Evolutionary conservation across 2,113 vertebrate species (phyloP), one percentile per base, ranked within the genome.

Genomic region (Chaenogobius annularis): DNA sequence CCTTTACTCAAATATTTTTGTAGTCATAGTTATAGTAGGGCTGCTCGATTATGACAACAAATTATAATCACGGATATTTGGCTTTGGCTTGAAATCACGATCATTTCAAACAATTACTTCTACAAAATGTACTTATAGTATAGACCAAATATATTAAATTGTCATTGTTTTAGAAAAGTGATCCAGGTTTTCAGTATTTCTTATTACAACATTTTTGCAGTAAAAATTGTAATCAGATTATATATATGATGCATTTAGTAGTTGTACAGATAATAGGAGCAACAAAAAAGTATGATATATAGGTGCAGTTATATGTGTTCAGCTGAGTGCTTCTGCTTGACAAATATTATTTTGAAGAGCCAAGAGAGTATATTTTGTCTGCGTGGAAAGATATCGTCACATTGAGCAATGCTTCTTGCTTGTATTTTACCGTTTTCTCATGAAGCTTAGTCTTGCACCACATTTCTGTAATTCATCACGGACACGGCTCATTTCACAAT

Each of bases 401-500:
- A n/a, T 20, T n/a, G 31, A 40, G 61, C 61, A 63, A 63, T 40
- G 61, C 31, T 63, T 66, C 40, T 23, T 22, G 23, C n/a, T 7
- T 22, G 50, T 54, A 20, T 47, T 47, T 47, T 47, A 23, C 50
- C n/a, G 12, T 22, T 22, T 72, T 66, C 50, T 50, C 26, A 10
- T 70, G n/a, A 8, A 55, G 26, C 69, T 50, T 22, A 50, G 14
- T 40, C 35, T 44, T 71, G 22, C 65, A 12, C 54, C 58, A 44
- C 9, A 52, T 54, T 54, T 74, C 31, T 14, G 26, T 40, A 2
- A 5, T 54, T 31, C 55, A 71, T 48, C 31, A 54, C 1, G 22
- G 54, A 15, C 26, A 69, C 35, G 31, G 31, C 19, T 68, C 2
- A 61, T 73, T 69, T 73, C 40, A 63, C 66, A 47, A n/a, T 66